These are phyloP conservation scores for Acrocera orbiculus DNA, from an alignment of 2,888 invertebrate genomes.

Conservation along the genomic window DNA sequence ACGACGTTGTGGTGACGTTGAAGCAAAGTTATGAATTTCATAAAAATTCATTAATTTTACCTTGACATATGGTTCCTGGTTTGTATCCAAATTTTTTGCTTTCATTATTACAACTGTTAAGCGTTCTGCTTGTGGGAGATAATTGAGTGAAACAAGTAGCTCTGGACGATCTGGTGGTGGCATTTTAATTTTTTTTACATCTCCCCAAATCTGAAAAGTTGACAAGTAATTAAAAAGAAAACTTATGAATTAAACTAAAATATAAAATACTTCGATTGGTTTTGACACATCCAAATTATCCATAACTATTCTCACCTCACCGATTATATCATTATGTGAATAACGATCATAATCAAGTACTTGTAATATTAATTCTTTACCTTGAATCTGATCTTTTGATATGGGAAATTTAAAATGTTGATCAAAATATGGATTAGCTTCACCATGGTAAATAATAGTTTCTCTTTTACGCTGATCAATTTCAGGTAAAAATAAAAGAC, in stretches of 20 bases:
- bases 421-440: constrained; percentile 75
- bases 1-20: no score
- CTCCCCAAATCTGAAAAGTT: constrained; percentile 58
- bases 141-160: constrained; percentile 65
- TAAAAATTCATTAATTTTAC: constrained; percentile 14
- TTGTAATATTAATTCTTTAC: constrained; percentile 44
- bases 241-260: neutral
- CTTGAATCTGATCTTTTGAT: constrained; percentile 68
- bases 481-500: constrained; percentile 59
- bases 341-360: constrained; percentile 40
- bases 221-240: neutral
- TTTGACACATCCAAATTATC: constrained; percentile 53
- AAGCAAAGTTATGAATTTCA: no score
- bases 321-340: constrained; percentile 75
- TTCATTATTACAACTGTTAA: constrained; percentile 68
- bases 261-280: constrained; percentile 30
- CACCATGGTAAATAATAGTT: constrained; percentile 66
- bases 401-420: constrained; percentile 87
- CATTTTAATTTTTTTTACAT: constrained; percentile 62
- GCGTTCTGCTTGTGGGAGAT: constrained; percentile 73
- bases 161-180: constrained; percentile 71
- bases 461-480: constrained; percentile 73
- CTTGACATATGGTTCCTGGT: constrained; percentile 65
- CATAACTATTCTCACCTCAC: constrained; percentile 62
- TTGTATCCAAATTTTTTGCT: constrained; percentile 63